Percentiles rank a stretch among this genome's conserved stretches.
These are phyloP conservation scores for Folsomia candida DNA, from an alignment of 2,888 invertebrate genomes.

Conservation along the genomic window DNA sequence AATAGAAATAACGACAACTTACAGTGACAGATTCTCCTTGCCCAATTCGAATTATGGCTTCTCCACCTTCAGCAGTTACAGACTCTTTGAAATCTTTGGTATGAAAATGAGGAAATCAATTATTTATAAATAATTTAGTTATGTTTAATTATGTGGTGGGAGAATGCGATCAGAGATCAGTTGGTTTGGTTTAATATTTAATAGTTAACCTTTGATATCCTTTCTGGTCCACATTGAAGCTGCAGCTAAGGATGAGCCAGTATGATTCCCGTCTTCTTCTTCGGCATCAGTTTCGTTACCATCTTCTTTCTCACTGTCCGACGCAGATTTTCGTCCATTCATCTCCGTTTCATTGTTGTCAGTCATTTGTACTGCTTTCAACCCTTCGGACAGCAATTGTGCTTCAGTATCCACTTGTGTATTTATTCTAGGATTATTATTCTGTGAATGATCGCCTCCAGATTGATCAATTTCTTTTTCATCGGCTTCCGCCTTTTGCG, in stretches of 20 bases:
- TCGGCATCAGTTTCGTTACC: slow-evolving; percentile 50
- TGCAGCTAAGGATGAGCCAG: slow-evolving; percentile 40
- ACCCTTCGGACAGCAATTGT: slow-evolving; percentile 34
- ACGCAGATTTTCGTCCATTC: background rate
- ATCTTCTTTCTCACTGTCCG: slow-evolving; percentile 32
- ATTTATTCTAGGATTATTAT: background rate
- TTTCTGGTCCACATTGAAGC: slow-evolving; percentile 96
- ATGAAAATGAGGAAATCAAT: too few species aligned
- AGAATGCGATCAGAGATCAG: too few species aligned
- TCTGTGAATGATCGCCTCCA: slow-evolving; percentile 51
- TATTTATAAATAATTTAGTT: too few species aligned
- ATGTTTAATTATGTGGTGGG: too few species aligned
- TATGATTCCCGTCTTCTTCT: slow-evolving; percentile 42
- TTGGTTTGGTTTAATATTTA: too few species aligned
- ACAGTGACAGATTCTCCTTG: slow-evolving; percentile 97
- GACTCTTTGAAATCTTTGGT: slow-evolving; percentile 86
- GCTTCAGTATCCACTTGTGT: slow-evolving; percentile 51
- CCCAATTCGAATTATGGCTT: slow-evolving; percentile 86
- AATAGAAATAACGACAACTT: slow-evolving; percentile 49
- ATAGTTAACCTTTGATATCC: too few species aligned
- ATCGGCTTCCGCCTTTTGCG: slow-evolving; percentile 30
- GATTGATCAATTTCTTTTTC: slow-evolving; percentile 54
- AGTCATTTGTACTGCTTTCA: slow-evolving; percentile 1
- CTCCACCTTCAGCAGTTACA: slow-evolving; percentile 73
- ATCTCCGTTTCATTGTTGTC: background rate